phyloP scores from a whole-genome alignment of 2,888 invertebrate species.

The Zaprionus bogoriensis region DNA sequence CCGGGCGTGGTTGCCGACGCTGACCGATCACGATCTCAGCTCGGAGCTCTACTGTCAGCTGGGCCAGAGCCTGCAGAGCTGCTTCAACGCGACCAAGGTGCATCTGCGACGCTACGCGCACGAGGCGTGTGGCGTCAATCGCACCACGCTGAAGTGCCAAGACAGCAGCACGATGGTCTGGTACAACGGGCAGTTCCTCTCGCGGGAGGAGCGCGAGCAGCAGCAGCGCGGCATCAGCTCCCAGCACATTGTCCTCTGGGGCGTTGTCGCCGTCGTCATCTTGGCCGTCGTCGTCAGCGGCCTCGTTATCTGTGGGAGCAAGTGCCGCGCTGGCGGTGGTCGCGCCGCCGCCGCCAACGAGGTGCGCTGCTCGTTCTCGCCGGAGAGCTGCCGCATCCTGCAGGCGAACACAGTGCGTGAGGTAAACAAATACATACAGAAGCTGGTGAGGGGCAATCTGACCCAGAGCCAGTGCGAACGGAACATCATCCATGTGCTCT shows the following conservation, averaged over 20 bases:
- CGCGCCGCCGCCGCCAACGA: not conserved
- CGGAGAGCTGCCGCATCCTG: not conserved
- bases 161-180: constrained; percentile 69
- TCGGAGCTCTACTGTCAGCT: constrained; percentile 80
- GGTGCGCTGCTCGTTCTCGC: not conserved
- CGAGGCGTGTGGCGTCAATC: constrained; percentile 78
- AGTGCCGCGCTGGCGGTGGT: not conserved
- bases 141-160: constrained; percentile 71
- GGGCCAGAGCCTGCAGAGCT: constrained; percentile 61
- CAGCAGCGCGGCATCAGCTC: not conserved
- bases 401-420: not conserved
- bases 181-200: constrained; percentile 73
- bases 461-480: not conserved
- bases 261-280: fast-evolving
- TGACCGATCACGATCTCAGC: constrained; percentile 78
- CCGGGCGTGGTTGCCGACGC: constrained; percentile 67
- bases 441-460: constrained; percentile 8
- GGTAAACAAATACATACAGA: not conserved
- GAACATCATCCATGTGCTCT: not conserved
- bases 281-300: not conserved
- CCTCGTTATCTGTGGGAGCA: not conserved
- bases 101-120: constrained; percentile 78
- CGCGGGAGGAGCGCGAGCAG: constrained; percentile 54
- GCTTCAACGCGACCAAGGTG: constrained; percentile 79
- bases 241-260: fast-evolving